Evolutionary conservation across 2,113 vertebrate genomes (phyloP).

Genomic region (Nothobranchius kuhntae): DNA sequence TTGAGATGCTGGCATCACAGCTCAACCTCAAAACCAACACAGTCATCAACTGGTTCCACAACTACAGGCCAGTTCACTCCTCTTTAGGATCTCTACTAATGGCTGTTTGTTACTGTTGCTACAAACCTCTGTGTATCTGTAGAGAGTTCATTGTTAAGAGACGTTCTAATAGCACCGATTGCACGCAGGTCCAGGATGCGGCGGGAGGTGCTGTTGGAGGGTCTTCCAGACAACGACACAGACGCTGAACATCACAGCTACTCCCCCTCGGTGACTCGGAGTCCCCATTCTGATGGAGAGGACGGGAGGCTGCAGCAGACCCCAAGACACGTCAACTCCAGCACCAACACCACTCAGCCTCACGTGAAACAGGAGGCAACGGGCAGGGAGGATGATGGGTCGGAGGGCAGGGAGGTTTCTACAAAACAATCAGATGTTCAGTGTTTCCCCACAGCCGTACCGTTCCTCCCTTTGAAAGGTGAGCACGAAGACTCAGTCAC

Average conservation of each 20-base stretch:
- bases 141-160: neutral
- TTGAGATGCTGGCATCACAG: constrained; percentile 91
- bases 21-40: constrained; percentile 98
- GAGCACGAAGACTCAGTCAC: constrained; percentile 63
- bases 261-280: constrained; percentile 73
- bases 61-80: constrained; percentile 87
- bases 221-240: constrained; percentile 88
- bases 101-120: neutral
- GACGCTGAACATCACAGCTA: constrained; percentile 83
- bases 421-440: constrained; percentile 57
- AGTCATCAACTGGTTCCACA: constrained; percentile 99
- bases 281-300: constrained; percentile 85
- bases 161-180: constrained; percentile 28
- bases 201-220: constrained; percentile 93
- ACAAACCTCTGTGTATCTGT: neutral
- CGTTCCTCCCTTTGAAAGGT: constrained; percentile 74
- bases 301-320: constrained; percentile 80
- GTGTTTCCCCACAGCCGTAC: constrained; percentile 63
- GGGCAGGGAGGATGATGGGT: constrained; percentile 70
- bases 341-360: constrained; percentile 55
- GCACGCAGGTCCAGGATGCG: constrained; percentile 94
- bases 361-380: constrained; percentile 86
- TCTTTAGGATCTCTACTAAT: neutral
- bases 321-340: constrained; percentile 48
- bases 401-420: constrained; percentile 67